Percentiles rank a stretch among this genome's conserved stretches.
Evolutionary conservation across 1,140 invertebrate genomes (phyloP).

Genomic region (Neuroterus valhalla): DNA sequence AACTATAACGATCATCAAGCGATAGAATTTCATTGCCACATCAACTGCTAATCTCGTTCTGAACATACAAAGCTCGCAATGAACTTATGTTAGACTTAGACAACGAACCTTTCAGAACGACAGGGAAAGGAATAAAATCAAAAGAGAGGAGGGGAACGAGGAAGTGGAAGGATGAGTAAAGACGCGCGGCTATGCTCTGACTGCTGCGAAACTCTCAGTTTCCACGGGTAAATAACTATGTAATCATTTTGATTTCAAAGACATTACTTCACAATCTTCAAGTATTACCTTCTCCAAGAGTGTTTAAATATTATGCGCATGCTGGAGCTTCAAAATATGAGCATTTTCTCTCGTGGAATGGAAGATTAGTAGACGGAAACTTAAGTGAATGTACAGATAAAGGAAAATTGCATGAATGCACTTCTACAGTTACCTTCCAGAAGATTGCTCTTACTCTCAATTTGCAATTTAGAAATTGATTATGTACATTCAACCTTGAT

Average conservation of each 20-base stretch:
- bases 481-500: not conserved
- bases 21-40: slow-evolving; percentile 48
- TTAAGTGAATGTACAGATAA: slow-evolving; percentile 13
- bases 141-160: not conserved
- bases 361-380: not conserved
- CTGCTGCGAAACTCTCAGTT: not conserved
- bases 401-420: slow-evolving; percentile 18
- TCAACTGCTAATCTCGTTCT: slow-evolving; percentile 44
- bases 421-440: not conserved
- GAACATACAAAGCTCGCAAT: slow-evolving; percentile 44
- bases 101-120: not conserved
- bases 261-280: too few species aligned
- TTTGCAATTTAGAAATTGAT: not conserved
- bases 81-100: slow-evolving; percentile 39
- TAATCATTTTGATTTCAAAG: not conserved
- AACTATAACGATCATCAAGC: slow-evolving; percentile 45
- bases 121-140: slow-evolving; percentile 13
- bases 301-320: not conserved
- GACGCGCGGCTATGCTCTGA: not conserved
- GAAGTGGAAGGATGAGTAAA: not conserved
- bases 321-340: not conserved
- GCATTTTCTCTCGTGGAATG: slow-evolving; percentile 7
- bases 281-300: not conserved
- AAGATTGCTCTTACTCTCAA: not conserved
- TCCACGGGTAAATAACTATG: not conserved